phyloP scores from a whole-genome alignment of 2,113 vertebrate genomes.

The Scytalopus superciliaris region DNA sequence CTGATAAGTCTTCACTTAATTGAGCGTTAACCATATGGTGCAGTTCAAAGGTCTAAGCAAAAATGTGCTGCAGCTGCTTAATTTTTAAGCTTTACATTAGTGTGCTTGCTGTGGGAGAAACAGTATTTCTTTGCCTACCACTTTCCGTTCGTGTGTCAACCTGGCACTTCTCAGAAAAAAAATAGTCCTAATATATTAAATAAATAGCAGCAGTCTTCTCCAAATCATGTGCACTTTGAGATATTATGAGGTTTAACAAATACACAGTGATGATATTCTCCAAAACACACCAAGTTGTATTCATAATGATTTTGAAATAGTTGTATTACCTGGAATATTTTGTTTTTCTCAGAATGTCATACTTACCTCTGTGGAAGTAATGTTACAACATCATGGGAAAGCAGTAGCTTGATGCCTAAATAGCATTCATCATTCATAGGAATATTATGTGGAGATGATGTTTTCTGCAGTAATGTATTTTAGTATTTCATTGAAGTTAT shows the following conservation, averaged over 20 bases:
- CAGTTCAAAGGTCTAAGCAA: slow-evolving; percentile 47
- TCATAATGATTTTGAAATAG: background rate
- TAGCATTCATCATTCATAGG: background rate
- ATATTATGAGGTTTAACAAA: background rate
- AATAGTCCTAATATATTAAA: background rate
- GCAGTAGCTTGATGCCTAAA: background rate
- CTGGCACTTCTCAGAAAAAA: background rate
- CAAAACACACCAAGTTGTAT: background rate
- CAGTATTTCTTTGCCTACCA: background rate
- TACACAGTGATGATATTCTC: background rate
- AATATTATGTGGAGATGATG: background rate
- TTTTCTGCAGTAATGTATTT: background rate
- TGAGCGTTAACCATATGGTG: slow-evolving; percentile 24
- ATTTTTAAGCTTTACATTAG: slow-evolving; percentile 23
- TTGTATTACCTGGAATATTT: background rate
- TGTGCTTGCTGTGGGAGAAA: background rate
- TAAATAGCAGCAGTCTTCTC: background rate
- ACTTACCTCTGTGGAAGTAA: background rate
- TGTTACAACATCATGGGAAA: background rate
- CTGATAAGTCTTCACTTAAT: slow-evolving; percentile 41
- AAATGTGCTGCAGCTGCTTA: slow-evolving; percentile 11
- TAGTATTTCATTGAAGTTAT: background rate
- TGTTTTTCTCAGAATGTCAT: background rate
- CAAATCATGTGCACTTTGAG: background rate
- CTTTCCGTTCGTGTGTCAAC: background rate